Evolutionary conservation across 1,140 invertebrate species (phyloP).

Genomic region (Stegodyphus dumicola): DNA sequence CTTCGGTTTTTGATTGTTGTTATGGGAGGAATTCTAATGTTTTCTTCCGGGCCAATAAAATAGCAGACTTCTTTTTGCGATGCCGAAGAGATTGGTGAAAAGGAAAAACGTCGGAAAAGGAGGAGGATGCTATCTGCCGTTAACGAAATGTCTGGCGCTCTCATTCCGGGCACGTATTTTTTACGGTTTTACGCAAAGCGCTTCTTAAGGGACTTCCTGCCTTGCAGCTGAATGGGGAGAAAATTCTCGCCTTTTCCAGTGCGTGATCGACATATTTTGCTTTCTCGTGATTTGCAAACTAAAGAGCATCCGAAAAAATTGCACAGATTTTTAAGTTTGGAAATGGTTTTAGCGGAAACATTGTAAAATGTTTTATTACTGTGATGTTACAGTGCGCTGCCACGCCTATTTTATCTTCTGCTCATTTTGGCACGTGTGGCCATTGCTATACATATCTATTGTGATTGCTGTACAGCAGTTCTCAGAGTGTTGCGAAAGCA

Average conservation of each 20-base stretch:
- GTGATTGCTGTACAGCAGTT: too few species aligned
- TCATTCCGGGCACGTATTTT: not conserved
- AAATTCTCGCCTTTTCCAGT: not conserved
- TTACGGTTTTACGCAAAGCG: not conserved
- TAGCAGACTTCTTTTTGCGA: slow-evolving; percentile 2
- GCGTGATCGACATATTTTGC: not conserved
- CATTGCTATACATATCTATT: too few species aligned
- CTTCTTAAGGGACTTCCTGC: not conserved
- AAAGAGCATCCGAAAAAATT: not conserved
- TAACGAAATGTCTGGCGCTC: slow-evolving; percentile 32
- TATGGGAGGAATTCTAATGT: slow-evolving; percentile 49
- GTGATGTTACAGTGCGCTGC: too few species aligned
- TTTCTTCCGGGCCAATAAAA: slow-evolving; percentile 39
- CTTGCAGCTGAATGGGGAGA: not conserved
- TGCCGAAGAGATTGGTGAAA: not conserved
- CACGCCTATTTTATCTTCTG: too few species aligned
- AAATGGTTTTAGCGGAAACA: too few species aligned
- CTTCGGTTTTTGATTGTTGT: slow-evolving; percentile 27
- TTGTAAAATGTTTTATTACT: too few species aligned
- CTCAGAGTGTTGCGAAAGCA: too few species aligned
- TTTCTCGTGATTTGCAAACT: not conserved
- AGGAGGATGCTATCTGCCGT: slow-evolving; percentile 11
- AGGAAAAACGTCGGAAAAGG: slow-evolving; percentile 14
- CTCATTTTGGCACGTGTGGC: too few species aligned
- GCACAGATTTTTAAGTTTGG: not conserved